These are phyloP conservation scores for Drosophila albomicans DNA, from an alignment of 1,140 invertebrate genomes.

Conservation along the genomic window DNA sequence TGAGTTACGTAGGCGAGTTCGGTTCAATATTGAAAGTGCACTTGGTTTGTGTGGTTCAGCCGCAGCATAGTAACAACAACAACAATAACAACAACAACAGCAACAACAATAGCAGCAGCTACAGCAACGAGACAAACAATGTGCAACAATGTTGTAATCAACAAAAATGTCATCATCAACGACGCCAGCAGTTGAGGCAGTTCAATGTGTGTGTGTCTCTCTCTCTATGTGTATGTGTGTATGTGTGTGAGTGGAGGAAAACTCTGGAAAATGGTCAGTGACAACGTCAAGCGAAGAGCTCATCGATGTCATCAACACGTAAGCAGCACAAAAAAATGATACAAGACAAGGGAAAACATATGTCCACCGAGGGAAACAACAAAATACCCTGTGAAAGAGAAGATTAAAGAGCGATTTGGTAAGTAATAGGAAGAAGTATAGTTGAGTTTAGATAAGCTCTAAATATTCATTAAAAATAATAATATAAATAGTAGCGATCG, in stretches of 20 bases:
- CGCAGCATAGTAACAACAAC: constrained; percentile 28
- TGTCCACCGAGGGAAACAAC: background rate
- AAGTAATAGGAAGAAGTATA: background rate
- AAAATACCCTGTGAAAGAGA: constrained; percentile 15
- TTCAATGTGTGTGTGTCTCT: background rate
- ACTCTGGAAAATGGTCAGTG: constrained; percentile 48
- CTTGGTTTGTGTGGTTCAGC: constrained; percentile 60
- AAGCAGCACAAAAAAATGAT: constrained; percentile 49
- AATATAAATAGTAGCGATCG: too few relatives aligned
- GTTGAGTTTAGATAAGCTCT: too few relatives aligned
- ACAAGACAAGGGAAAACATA: constrained; percentile 18
- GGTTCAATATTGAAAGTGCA: constrained; percentile 65
- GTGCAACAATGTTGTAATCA: constrained; percentile 64
- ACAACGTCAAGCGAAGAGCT: constrained; percentile 52
- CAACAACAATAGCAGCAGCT: constrained; percentile 17
- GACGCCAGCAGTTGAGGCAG: constrained; percentile 29
- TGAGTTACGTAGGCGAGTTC: constrained; percentile 18
- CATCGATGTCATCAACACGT: constrained; percentile 63
- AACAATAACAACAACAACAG: constrained; percentile 35
- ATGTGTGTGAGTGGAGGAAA: background rate
- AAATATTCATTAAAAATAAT: too few relatives aligned
- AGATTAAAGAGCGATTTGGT: background rate
- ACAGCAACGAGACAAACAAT: constrained; percentile 52
- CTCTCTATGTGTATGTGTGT: background rate
- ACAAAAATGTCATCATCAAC: constrained; percentile 65